Evolutionary conservation across 2,888 invertebrate genomes (phyloP).

Genomic region (Meliscaeva auricollis): DNA sequence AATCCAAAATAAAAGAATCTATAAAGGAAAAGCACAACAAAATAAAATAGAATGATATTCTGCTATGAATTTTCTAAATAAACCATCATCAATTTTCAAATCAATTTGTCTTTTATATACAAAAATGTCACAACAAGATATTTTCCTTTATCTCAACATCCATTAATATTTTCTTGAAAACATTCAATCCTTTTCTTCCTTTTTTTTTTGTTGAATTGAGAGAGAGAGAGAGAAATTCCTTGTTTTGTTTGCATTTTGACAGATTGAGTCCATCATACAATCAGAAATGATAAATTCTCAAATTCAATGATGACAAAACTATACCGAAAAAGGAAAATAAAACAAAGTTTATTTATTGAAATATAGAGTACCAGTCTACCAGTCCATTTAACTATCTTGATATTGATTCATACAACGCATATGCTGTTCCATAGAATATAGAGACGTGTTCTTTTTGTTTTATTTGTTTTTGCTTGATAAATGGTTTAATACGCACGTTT

Average conservation of each 20-base stretch:
- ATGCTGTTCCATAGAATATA: background rate
- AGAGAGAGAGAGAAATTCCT: background rate
- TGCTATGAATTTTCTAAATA: too few relatives aligned
- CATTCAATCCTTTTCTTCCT: background rate
- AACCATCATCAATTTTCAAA: background rate
- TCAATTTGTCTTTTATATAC: conserved; percentile 4
- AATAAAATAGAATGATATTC: too few relatives aligned
- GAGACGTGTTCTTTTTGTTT: too few relatives aligned
- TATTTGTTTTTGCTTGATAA: background rate
- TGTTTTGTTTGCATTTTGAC: background rate
- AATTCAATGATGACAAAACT: background rate
- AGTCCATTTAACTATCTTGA: background rate
- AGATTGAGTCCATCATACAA: background rate
- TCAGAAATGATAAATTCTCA: background rate
- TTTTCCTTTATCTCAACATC: background rate
- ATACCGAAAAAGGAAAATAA: background rate
- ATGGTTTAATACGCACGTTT: background rate
- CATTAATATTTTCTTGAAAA: background rate
- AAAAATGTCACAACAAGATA: background rate
- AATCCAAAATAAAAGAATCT: too few relatives aligned
- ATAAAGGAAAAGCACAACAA: background rate
- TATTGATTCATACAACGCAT: background rate
- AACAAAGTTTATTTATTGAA: background rate
- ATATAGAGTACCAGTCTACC: background rate
- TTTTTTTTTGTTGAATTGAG: background rate